Base-by-base conservation (phyloP, 2,888 invertebrate species). In the Eupithecia abbreviata region DNA sequence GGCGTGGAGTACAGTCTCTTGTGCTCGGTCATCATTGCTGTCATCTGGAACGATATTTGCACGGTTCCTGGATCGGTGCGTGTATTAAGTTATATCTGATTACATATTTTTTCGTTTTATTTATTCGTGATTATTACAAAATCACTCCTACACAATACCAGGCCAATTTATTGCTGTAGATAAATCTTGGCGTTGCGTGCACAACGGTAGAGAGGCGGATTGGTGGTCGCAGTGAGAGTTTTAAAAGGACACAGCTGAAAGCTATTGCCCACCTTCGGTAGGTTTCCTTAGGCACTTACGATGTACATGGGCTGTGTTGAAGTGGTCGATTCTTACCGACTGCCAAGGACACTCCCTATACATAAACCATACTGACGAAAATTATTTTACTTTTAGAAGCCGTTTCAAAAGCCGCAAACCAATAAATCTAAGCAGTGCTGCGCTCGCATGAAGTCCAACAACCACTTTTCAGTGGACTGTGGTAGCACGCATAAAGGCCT, bases 1-100 rank as follows among this genome's bases (percentile, higher is more conserved):
- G 97, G 97, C 73, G 97, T 98, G 78, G 98, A 98, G 88, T 98
- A 98, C 92, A 97, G 97, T 84, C 95, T 98, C 76, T 96, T 98
- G 80, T 97, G 97, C 85, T 97, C 98, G 2, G 97, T 97, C 79
- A 96, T 97, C 81, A 95, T 97, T 82, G 97, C 96, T 85, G 97
- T 97, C 81, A 97, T 98, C 92, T 98, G 97, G 97, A 97, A 97
- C 88, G 97, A 97, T 87, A 95, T 96, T 73, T 96, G 96, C 88
- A 95, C 96, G 75, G 95, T 95, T 41, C 92, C 95, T 77, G 92
- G 95, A 82, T 93, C 90, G 89, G 93, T 93, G 70, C 10, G 73
- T 73, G 4, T 41, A 41, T 6, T 15, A 7, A 15, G 12, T 67
- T 43, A 43, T 45, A 15, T 66, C n/a, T n/a, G n/a, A 55, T 55